Percentiles rank a stretch among this genome's conserved stretches.
These are phyloP conservation scores for Takifugu flavidus DNA, from an alignment of 2,113 vertebrate species.

Conservation along the genomic window DNA sequence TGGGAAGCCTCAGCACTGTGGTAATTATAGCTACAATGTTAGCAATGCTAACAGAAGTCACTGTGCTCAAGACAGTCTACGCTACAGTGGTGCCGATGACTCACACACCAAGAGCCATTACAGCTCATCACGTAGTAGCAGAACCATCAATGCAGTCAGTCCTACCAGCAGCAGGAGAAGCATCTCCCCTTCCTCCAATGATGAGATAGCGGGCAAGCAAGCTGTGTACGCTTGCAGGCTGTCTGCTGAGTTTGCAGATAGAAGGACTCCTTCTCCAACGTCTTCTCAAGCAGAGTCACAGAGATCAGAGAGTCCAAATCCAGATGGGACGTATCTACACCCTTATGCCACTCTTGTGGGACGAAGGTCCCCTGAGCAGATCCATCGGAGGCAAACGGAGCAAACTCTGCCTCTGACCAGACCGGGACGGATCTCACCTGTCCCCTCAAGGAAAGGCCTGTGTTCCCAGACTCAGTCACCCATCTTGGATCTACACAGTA, in stretches of 20 bases:
- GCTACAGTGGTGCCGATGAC: conserved; percentile 15
- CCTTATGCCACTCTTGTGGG: conserved; percentile 16
- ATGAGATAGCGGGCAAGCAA: conserved; percentile 49
- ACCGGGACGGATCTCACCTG: conserved; percentile 33
- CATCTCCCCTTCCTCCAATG: conserved; percentile 38
- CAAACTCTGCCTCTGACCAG: conserved; percentile 21
- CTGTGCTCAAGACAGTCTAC: background rate
- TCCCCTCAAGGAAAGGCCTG: conserved; percentile 18
- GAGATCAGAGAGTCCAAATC: conserved; percentile 46
- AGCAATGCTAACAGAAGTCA: conserved; percentile 2
- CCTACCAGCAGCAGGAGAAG: conserved; percentile 21
- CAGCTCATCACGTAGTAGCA: conserved; percentile 22
- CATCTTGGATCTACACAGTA: conserved; percentile 38
- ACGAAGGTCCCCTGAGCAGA: conserved; percentile 20
- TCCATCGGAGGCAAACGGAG: conserved; percentile 27
- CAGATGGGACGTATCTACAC: conserved; percentile 30
- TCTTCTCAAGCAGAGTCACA: conserved; percentile 40
- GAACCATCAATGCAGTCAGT: conserved; percentile 19
- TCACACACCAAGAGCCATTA: conserved; percentile 31
- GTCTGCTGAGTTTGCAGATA: conserved; percentile 50
- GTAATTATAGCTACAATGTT: background rate
- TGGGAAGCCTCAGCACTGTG: conserved; percentile 12
- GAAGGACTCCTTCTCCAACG: conserved; percentile 53
- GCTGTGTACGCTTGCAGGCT: conserved; percentile 55
- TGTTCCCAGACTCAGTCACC: conserved; percentile 47